Base-by-base conservation (phyloP, 1,140 invertebrate species). In the Musca vetustissima region DNA sequence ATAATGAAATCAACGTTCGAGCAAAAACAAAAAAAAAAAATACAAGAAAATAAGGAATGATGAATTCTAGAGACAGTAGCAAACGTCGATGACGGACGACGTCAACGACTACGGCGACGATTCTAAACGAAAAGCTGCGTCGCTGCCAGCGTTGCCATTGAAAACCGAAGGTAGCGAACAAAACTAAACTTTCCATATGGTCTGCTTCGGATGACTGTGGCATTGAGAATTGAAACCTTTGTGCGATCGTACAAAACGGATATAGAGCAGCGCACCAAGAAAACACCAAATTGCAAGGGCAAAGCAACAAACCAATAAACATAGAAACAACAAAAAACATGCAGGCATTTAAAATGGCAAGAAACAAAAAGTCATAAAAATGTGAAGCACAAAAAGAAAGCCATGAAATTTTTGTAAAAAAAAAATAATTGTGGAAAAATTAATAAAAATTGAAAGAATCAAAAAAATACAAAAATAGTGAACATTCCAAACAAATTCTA, bases 151-250 rank as follows among this genome's bases (percentile, higher is more conserved):
- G 59, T 55, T 50, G 21, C 73, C 71, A 70, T 65, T 69, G 64
- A 70, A 32, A 68, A 59, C 36, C 47, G 67, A 69, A 69, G 68
- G 68, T 69, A 69, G 68, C 64, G 61, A 69, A 69, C 52, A 48
- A 73, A 76, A 69, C 64, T 57, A 73, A 76, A 78, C 74, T 78
- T 80, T 80, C 78, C 75, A 78, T 77, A 73, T 57, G 74, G 74
- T 64, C 72, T 69, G 70, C 75, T n/a, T n/a, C n/a, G n/a, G n/a
- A n/a, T n/a, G n/a, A n/a, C n/a, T 57, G 72, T 72, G 75, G 70
- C 78, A 80, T 80, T 80, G 72, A 74, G 73, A 75, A 75, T 64
- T 73, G 75, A 73, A 75, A 77, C 78, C 75, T 80, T 80, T 69
- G 74, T 75, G 72, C 67, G 78, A 80, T 80, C 78, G 74, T 74